phyloP scores from a whole-genome alignment of 2,888 invertebrate species.

The Vanessa cardui region DNA sequence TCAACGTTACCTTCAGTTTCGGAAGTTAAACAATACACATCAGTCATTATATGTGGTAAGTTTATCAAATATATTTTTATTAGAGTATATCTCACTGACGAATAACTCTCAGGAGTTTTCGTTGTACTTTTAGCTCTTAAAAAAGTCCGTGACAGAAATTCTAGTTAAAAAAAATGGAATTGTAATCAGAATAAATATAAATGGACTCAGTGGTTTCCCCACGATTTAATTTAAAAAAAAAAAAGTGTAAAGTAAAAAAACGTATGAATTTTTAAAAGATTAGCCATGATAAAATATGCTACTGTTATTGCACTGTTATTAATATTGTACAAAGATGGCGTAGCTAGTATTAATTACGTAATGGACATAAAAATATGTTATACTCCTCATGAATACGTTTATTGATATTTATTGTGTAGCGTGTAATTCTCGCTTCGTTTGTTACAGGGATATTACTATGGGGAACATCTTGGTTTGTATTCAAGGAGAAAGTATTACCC shows the following conservation, averaged over 20 bases:
- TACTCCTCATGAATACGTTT: not conserved
- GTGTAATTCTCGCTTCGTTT: constrained; percentile 20
- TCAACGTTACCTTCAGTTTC: constrained; percentile 49
- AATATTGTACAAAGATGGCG: constrained; percentile 2
- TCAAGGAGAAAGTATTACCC: constrained; percentile 60
- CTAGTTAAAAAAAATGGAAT: too few relatives aligned
- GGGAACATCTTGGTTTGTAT: constrained; percentile 68
- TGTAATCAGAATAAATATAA: too few relatives aligned
- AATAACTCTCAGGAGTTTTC: not conserved
- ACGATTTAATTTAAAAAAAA: too few relatives aligned
- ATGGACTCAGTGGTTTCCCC: too few relatives aligned
- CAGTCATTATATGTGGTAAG: constrained; percentile 59
- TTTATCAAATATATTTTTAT: not conserved
- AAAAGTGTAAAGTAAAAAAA: too few relatives aligned
- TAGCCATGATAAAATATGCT: not conserved
- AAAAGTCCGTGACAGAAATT: too few relatives aligned
- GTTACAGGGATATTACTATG: constrained; percentile 68
- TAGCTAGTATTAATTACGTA: constrained; percentile 14
- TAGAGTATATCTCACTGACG: not conserved
- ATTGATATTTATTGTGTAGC: not conserved
- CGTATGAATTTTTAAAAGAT: not conserved
- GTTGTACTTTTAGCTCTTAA: too few relatives aligned
- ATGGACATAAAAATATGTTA: constrained; percentile 8
- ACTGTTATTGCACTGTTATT: constrained; percentile 13
- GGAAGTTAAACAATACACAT: constrained; percentile 67